Base-by-base conservation (phyloP, 2,888 invertebrate species). In the Choreutis nemorana region DNA sequence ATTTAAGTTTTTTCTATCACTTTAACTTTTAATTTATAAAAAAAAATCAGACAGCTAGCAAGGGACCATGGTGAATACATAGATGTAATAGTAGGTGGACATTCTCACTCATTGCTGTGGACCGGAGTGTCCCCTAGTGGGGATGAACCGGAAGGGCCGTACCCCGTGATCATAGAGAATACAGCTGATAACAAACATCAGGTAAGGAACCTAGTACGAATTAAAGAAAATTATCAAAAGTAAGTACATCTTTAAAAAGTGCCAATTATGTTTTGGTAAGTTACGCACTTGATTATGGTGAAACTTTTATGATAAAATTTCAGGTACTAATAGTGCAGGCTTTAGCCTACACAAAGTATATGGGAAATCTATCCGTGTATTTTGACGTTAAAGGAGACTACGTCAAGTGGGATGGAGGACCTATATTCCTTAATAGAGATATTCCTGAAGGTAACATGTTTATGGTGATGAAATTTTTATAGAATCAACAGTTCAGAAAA, bases 21-120 rank as follows among this genome's bases (percentile, higher is more conserved):
- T n/a, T n/a, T n/a, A n/a, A n/a, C n/a, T n/a, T n/a, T n/a, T n/a
- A n/a, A n/a, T n/a, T n/a, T n/a, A n/a, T n/a, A n/a, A n/a, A n/a
- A n/a, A n/a, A n/a, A n/a, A n/a, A n/a, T n/a, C 45, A 79, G 78
- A 27, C 50, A 81, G 33, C 84, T 93, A 32, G 92, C 91, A 0
- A 57, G 60, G 1, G 70, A 83, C n/a, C 84, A 75, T 11, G 83
- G 88, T 0, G 77, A 84, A 7, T 79, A 85, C 29, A 80, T 94
- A 10, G 90, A 92, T 54, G 68, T 94, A 0, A 87, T 94, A 25
- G 86, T 94, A 0, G 94, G 94, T 1, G 90, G 91, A 0, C 94
- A 94, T 53, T 84, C 88, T 0, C 91, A 94, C 48, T 87, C 89
- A 0, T 83, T 94, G 34, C 75, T 94, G 0, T 93, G 87, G 68